Evolutionary conservation across 2,888 invertebrate species (phyloP).

Genomic region (Harpalus rufipes): DNA sequence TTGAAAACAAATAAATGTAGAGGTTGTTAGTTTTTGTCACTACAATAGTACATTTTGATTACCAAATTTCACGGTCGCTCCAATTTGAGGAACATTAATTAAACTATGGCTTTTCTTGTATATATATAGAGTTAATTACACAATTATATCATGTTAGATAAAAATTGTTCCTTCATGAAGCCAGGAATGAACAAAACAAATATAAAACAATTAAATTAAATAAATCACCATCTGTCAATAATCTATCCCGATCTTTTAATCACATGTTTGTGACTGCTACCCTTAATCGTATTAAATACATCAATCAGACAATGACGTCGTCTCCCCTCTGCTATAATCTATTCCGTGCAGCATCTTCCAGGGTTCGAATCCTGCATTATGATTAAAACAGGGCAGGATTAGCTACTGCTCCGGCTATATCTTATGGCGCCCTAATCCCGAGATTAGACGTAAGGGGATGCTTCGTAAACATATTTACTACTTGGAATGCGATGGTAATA

Average conservation of each 20-base stretch:
- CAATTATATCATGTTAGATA: no score
- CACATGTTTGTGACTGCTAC: not conserved
- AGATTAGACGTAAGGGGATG: not conserved
- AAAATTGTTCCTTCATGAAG: no score
- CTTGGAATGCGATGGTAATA: not conserved
- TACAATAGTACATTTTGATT: no score
- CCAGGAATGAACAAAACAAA: no score
- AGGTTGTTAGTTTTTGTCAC: no score
- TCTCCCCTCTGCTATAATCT: not conserved
- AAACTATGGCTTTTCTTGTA: no score
- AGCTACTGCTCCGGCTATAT: not conserved
- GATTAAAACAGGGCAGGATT: constrained; percentile 32
- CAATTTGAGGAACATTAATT: no score
- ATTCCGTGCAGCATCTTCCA: constrained; percentile 28
- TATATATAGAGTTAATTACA: no score
- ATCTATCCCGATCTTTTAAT: not conserved
- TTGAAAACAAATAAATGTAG: no score
- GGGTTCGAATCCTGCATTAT: constrained; percentile 18
- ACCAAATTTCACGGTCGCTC: not conserved
- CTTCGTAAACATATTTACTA: not conserved
- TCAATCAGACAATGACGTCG: constrained; percentile 33
- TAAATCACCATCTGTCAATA: not conserved
- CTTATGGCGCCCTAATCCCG: not conserved
- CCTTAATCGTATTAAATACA: constrained; percentile 26
- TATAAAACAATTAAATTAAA: no score